These are phyloP conservation scores for Lota lota DNA, from an alignment of 2,113 vertebrate genomes.

Conservation along the genomic window DNA sequence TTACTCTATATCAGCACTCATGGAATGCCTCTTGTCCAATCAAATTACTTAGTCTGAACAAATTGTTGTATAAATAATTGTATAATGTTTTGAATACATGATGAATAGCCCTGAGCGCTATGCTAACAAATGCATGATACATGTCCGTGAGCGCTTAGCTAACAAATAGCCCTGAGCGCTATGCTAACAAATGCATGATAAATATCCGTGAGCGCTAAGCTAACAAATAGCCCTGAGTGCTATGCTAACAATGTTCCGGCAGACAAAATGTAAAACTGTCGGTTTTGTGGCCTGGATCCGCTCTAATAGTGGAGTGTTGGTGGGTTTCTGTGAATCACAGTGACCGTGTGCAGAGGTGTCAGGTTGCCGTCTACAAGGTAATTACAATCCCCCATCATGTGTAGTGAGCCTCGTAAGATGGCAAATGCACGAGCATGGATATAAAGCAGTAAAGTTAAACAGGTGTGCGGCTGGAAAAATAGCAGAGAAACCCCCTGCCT, in stretches of 20 bases:
- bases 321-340: constrained; percentile 29
- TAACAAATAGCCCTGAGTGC: constrained; percentile 15
- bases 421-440: too few relatives aligned
- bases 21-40: too few relatives aligned
- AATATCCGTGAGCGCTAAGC: constrained; percentile 20
- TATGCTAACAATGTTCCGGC: constrained; percentile 49
- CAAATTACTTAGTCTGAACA: background rate
- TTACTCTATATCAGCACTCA: constrained; percentile 19
- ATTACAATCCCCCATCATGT: too few relatives aligned
- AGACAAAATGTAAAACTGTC: constrained; percentile 42
- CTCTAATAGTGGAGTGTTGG: constrained; percentile 63
- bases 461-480: too few relatives aligned
- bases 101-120: too few relatives aligned
- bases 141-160: constrained; percentile 16
- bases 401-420: too few relatives aligned
- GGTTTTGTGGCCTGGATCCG: constrained; percentile 36
- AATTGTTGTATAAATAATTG: constrained; percentile 40
- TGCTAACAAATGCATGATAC: constrained; percentile 51
- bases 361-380: too few relatives aligned
- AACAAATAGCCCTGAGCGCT: constrained; percentile 17
- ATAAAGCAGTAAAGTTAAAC: too few relatives aligned
- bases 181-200: constrained; percentile 49
- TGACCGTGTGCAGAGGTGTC: constrained; percentile 16
- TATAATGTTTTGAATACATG: constrained; percentile 43
- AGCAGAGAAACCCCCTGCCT: too few relatives aligned